Evolutionary conservation across 2,797 vertebrate species (phyloP).

Genomic region (Synaphobranchus kaupii): DNA sequence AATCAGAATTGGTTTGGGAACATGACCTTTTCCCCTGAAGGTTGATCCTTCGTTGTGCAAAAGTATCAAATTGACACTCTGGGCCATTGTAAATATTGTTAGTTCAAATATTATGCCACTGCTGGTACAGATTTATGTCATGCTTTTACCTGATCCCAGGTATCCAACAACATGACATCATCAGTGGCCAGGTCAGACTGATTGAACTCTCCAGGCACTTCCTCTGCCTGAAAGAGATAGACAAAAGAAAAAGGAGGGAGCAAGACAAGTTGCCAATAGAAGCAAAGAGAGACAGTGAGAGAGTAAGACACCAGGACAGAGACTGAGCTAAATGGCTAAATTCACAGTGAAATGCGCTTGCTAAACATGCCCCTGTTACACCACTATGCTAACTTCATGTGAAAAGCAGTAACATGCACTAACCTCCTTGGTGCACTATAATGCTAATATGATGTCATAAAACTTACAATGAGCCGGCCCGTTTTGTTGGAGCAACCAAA

Average conservation of each 20-base stretch:
- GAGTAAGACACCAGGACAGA: not conserved
- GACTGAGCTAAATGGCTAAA: not conserved
- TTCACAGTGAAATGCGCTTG: not conserved
- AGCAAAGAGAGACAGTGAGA: not conserved
- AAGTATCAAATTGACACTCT: not conserved
- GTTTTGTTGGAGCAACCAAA: constrained; percentile 77
- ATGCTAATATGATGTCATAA: not conserved
- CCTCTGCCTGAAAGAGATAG: constrained; percentile 62
- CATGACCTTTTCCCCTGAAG: not conserved
- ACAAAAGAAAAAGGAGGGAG: not conserved
- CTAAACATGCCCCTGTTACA: not conserved
- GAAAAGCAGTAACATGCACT: not conserved
- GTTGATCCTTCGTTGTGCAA: not conserved
- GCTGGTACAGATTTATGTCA: not conserved
- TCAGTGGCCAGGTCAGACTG: constrained; percentile 72
- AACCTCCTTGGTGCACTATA: not conserved
- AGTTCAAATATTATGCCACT: not conserved
- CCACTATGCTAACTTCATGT: not conserved
- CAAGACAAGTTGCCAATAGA: not conserved
- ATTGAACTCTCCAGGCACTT: constrained; percentile 68
- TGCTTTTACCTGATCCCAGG: constrained; percentile 63
- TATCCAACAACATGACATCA: constrained; percentile 78
- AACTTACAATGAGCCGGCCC: constrained; percentile 69
- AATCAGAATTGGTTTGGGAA: not conserved
- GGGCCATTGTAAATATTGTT: not conserved